Evolutionary conservation across 2,113 vertebrate species (phyloP), one percentile per base, ranked within the genome.

Genomic region (Dissostichus mawsoni): DNA sequence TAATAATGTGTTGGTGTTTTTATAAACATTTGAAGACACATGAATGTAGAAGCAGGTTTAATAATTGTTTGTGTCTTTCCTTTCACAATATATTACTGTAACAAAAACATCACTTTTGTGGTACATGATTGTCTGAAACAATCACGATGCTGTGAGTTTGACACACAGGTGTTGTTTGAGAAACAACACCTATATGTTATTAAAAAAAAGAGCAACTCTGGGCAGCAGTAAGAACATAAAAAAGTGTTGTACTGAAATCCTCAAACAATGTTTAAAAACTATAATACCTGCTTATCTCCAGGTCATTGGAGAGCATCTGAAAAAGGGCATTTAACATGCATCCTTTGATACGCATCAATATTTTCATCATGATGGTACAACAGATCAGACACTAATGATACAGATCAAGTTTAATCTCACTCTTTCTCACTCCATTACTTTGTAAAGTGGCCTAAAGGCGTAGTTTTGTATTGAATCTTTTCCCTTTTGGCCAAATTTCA

Each of bases 391-490:
- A 17, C 33, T 63, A 23, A 76, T 74, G 29, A 74, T 18, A 59
- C 64, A 41, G 8, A 56, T 8, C 18, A 61, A 50, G 45, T 29
- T 68, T 7, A 63, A 29, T 48, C n/a, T 62, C 36, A 68, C 36
- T 68, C 44, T 57, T 23, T 78, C 44, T 63, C 16, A 20, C 16
- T 57, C 8, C 12, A 16, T 61, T 23, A 20, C 17, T 20, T 7
- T 9, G 8, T 41, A 41, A 41, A 41, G n/a, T 29, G 33, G 12
- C 59, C 78, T 53, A 70, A 66, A 66, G 11, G 25, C 20, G 55
- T 20, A 55, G 65, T 74, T 52, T 53, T 20, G 10, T 76, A 61
- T 44, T 72, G 51, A 45, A 48, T 58, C n/a, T 75, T 72, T 75
- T 29, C 29, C 1, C 58, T 64, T 64, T 79, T 33, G 52, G 13